Evolutionary conservation across 2,113 vertebrate genomes (phyloP), one percentile per base, ranked within the genome.

Genomic region (Equus przewalskii): DNA sequence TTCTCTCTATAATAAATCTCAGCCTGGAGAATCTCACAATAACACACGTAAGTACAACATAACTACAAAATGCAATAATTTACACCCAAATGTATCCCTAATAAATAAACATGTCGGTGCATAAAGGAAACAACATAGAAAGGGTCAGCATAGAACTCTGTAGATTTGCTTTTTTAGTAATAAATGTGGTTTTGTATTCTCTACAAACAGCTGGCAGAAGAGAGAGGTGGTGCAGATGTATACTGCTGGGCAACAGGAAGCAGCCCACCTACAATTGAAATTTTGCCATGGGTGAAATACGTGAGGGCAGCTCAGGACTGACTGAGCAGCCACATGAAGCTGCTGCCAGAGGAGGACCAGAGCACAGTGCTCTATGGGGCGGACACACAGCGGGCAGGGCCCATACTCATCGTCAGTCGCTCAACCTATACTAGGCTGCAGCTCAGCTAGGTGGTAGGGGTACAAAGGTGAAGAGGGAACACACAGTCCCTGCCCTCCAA

Each of bases 281-380:
- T 21, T 16, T 49, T 26, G 30, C 54, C 28, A 41, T n/a, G 33
- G 18, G 33, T 51, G 44, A 22, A 75, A 41, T 9, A 49, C 1
- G 2, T 7, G 75, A 54, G 30, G 46, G 44, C 21, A 78, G 58
- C 22, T 78, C 65, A 62, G 65, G 41, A 33, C 9, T 49, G 54
- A 28, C 49, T 7, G 44, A 24, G 72, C 7, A 30, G 24, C 18
- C 18, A 7, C 12, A 16, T 0, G 56, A 64, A 51, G 41, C 72
- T 41, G 22, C 28, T 7, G 33, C 28, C 18, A 36, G 56, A n/a
- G 87, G 72, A 24, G 44, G 10, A 1, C 87, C 7, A 12, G 1
- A n/a, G 4, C 28, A 1, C 21, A 64, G 14, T 9, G 6, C 30
- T 14, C 58, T n/a, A 11, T 1, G 15, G 3, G 0, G 1, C 41